phyloP scores from a whole-genome alignment of 2,113 vertebrate genomes.

The Seriola rivoliana region DNA sequence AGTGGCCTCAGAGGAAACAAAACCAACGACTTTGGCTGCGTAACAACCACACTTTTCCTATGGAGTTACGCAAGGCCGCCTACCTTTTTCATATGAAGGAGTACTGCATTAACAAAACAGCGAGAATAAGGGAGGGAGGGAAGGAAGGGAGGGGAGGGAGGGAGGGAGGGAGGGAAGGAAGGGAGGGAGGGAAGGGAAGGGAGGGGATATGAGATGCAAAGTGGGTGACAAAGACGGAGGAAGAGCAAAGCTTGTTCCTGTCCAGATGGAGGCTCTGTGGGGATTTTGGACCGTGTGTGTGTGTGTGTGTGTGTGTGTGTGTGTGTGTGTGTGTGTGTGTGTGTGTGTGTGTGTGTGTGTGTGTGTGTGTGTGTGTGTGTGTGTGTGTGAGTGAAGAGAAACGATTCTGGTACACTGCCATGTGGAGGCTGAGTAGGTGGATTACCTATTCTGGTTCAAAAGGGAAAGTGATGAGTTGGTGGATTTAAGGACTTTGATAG shows the following conservation, averaged over 20 bases:
- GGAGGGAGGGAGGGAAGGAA: slow-evolving; percentile 7
- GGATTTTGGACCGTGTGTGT: slow-evolving; percentile 55
- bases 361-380: slow-evolving; percentile 35
- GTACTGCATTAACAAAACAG: background rate
- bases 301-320: slow-evolving; percentile 43
- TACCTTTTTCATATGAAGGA: slow-evolving; percentile 28
- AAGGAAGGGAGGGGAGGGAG: slow-evolving; percentile 16
- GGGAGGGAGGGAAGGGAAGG: slow-evolving; percentile 10
- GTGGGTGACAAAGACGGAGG: slow-evolving; percentile 69
- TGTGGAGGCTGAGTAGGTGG: slow-evolving; percentile 67
- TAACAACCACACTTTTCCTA: background rate
- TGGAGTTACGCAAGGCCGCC: slow-evolving; percentile 2
- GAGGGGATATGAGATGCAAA: slow-evolving; percentile 35
- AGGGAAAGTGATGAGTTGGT: slow-evolving; percentile 58
- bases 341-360: slow-evolving; percentile 43
- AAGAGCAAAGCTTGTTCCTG: slow-evolving; percentile 70
- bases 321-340: slow-evolving; percentile 35
- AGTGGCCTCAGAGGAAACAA: slow-evolving; percentile 6
- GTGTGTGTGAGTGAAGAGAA: slow-evolving; percentile 28
- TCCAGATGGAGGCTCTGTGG: slow-evolving; percentile 80
- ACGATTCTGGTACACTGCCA: slow-evolving; percentile 56
- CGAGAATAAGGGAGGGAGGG: slow-evolving; percentile 16
- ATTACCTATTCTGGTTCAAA: slow-evolving; percentile 50
- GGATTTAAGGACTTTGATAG: slow-evolving; percentile 39
- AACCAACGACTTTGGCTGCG: background rate